Evolutionary conservation across 2,797 vertebrate genomes (phyloP).

Genomic region (Coreius guichenoti): DNA sequence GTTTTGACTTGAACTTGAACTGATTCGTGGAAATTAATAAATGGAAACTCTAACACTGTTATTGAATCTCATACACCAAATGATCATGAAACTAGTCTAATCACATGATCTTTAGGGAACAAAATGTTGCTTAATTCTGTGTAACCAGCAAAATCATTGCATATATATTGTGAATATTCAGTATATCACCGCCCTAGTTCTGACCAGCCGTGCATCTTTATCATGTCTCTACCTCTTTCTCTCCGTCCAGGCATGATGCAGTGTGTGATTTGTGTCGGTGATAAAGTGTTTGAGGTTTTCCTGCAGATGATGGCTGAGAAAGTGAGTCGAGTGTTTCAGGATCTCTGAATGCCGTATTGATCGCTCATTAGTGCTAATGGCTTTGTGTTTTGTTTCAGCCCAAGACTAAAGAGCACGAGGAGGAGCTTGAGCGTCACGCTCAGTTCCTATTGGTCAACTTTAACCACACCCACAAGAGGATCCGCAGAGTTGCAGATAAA

Average conservation of each 20-base stretch:
- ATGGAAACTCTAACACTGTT: background rate
- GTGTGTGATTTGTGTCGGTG: slow-evolving; percentile 94
- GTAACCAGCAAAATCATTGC: background rate
- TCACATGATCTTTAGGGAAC: background rate
- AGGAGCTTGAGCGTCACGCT: slow-evolving; percentile 93
- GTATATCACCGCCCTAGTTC: too few species aligned
- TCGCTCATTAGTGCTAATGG: background rate
- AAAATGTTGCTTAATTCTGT: background rate
- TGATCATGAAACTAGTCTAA: background rate
- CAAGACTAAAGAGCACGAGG: slow-evolving; percentile 95
- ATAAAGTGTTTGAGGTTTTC: slow-evolving; percentile 97
- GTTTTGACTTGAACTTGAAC: background rate
- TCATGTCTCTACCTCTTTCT: background rate
- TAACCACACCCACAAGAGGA: slow-evolving; percentile 97
- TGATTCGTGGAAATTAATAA: background rate
- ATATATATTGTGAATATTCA: background rate
- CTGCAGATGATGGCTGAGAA: slow-evolving; percentile 98
- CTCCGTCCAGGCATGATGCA: slow-evolving; percentile 90
- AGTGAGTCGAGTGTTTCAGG: slow-evolving; percentile 70
- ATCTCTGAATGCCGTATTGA: background rate
- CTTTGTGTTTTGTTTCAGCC: slow-evolving; percentile 73
- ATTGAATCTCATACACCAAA: background rate
- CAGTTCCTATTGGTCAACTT: slow-evolving; percentile 96
- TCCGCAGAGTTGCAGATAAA: slow-evolving; percentile 96
- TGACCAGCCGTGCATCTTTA: background rate